Conservation (phyloP, 2,888 invertebrate genomes). For the Clepsis dumicolana region DNA sequence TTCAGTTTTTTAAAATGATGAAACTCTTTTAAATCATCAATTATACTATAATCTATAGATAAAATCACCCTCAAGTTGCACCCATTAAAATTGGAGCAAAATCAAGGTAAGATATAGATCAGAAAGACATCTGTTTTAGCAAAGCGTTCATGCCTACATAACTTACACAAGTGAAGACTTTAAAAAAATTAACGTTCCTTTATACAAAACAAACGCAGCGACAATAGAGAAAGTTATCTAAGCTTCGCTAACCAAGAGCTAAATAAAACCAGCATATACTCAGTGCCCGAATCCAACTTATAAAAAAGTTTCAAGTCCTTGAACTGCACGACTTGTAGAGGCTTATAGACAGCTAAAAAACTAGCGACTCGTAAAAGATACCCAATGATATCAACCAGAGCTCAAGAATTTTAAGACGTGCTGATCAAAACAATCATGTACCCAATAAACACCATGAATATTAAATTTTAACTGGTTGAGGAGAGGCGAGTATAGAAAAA, state of each 20-base stretch:
- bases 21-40: too few species aligned
- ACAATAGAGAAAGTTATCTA: background rate
- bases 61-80: too few species aligned
- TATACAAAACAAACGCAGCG: background rate
- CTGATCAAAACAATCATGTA: constrained; percentile 13
- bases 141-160: background rate
- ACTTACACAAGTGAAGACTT: background rate
- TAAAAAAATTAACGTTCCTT: background rate
- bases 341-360: background rate
- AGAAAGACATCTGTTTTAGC: background rate
- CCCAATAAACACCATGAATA: constrained; percentile 45
- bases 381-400: background rate
- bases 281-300: background rate
- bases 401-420: constrained; percentile 1
- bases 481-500: constrained; percentile 42
- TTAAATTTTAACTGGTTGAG: constrained; percentile 48
- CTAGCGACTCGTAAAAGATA: background rate
- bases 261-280: constrained; percentile 7
- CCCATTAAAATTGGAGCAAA: background rate
- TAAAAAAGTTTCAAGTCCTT: background rate
- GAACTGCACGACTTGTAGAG: constrained; percentile 6
- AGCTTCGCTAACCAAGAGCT: background rate
- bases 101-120: background rate
- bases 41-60: too few species aligned
- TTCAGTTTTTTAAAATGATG: too few species aligned